phyloP scores from a whole-genome alignment of 2,113 vertebrate species.

The Oncorhynchus tshawytscha region DNA sequence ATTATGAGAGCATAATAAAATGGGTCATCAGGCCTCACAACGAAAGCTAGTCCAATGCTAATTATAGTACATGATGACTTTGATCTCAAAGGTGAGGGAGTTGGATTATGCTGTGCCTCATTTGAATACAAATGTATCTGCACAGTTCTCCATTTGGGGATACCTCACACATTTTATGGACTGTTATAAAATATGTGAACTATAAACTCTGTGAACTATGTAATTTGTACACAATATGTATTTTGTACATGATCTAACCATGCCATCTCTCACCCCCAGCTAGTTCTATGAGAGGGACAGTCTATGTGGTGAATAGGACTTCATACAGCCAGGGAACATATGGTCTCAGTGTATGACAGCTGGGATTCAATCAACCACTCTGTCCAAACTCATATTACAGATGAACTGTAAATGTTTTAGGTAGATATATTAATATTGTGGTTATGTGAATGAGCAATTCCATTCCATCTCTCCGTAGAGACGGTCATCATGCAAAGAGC shows the following conservation, averaged over 20 bases:
- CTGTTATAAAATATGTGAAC: too few species aligned
- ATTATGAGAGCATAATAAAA: constrained; percentile 52
- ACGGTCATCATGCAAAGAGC: background rate
- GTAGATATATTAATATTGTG: too few species aligned
- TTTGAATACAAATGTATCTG: too few species aligned
- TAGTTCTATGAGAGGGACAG: constrained; percentile 24
- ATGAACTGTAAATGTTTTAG: too few species aligned
- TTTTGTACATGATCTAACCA: constrained; percentile 13
- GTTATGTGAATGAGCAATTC: background rate
- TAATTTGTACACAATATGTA: background rate
- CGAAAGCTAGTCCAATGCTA: constrained; percentile 46
- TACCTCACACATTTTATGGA: too few species aligned
- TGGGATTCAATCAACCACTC: constrained; percentile 22
- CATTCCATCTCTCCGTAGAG: background rate
- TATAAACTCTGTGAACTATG: too few species aligned
- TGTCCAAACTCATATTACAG: too few species aligned
- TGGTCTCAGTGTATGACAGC: constrained; percentile 37
- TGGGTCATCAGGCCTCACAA: constrained; percentile 56
- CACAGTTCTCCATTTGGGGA: too few species aligned
- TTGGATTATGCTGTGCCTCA: constrained; percentile 25
- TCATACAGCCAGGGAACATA: constrained; percentile 43
- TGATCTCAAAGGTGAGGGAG: constrained; percentile 55
- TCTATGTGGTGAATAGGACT: constrained; percentile 19
- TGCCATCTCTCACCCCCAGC: constrained; percentile 12
- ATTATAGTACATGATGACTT: constrained; percentile 52